Conservation (phyloP, 2,888 invertebrate genomes). For the Drosophila paranaensis region DNA sequence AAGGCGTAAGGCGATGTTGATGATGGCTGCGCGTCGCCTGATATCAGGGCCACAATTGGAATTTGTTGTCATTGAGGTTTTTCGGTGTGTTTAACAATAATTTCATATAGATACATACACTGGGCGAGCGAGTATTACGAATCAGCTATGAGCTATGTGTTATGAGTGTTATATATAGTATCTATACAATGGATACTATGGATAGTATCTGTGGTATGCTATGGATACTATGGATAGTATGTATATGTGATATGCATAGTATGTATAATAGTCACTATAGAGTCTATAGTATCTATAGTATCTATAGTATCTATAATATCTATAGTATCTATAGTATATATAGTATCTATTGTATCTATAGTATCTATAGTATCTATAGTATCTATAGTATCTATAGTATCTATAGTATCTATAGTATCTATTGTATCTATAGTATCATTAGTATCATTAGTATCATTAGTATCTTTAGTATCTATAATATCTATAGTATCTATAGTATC, state of each 20-base stretch:
- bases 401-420: neutral
- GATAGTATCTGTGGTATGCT: neutral
- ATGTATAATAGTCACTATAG: neutral
- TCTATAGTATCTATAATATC: no score
- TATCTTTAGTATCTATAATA: neutral
- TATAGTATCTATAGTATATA: neutral
- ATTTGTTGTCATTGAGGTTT: slow-evolving; percentile 25
- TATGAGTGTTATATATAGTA: neutral
- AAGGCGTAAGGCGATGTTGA: slow-evolving; percentile 16
- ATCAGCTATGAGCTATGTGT: neutral
- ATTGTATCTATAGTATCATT: no score
- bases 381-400: no score
- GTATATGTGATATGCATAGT: neutral
- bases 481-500: no score
- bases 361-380: neutral
- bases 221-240: neutral
- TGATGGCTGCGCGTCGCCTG: slow-evolving; percentile 23
- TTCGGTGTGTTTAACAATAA: slow-evolving; percentile 19
- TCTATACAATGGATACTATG: neutral
- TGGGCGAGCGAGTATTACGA: neutral
- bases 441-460: no score
- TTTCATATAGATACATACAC: slow-evolving; percentile 7
- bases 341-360: no score
- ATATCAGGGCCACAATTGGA: slow-evolving; percentile 37
- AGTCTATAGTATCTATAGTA: no score